Evolutionary conservation across 2,797 vertebrate species (phyloP).

Genomic region (Falco berigora): DNA sequence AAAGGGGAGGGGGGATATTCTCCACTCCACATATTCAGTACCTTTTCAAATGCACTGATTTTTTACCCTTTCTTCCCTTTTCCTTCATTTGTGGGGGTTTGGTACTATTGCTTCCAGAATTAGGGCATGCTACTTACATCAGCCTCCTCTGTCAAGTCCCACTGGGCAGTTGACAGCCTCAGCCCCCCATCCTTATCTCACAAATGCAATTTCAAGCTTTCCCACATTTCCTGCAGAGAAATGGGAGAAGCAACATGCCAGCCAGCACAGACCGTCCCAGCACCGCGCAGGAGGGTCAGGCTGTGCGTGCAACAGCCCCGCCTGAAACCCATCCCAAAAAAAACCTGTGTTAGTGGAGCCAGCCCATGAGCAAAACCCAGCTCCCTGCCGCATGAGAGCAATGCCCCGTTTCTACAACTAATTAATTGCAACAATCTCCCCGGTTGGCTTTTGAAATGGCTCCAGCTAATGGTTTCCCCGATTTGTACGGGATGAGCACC

Average conservation of each 20-base stretch:
- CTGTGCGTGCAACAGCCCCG: not conserved
- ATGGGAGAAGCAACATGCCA: accelerated
- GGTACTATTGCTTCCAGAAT: not conserved
- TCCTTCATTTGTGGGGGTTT: too few species aligned
- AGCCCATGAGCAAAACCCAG: not conserved
- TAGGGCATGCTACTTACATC: not conserved
- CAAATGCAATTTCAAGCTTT: not conserved
- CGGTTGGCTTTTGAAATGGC: accelerated
- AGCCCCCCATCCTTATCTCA: not conserved
- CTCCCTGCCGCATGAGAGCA: not conserved
- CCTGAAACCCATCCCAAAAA: not conserved
- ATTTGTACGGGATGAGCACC: not conserved
- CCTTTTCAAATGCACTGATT: not conserved
- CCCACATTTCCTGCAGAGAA: not conserved
- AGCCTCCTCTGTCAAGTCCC: not conserved
- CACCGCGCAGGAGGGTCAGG: not conserved
- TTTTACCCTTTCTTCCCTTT: not conserved
- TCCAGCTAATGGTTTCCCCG: not conserved
- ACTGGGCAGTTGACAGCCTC: not conserved
- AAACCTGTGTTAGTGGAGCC: accelerated
- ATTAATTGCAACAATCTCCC: not conserved
- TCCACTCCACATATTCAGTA: not conserved
- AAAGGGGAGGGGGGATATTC: not conserved
- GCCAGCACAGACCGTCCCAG: not conserved
- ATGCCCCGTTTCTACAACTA: not conserved